Evolutionary conservation across 2,113 vertebrate species (phyloP).

Genomic region (Corythoichthys haematopterus): DNA sequence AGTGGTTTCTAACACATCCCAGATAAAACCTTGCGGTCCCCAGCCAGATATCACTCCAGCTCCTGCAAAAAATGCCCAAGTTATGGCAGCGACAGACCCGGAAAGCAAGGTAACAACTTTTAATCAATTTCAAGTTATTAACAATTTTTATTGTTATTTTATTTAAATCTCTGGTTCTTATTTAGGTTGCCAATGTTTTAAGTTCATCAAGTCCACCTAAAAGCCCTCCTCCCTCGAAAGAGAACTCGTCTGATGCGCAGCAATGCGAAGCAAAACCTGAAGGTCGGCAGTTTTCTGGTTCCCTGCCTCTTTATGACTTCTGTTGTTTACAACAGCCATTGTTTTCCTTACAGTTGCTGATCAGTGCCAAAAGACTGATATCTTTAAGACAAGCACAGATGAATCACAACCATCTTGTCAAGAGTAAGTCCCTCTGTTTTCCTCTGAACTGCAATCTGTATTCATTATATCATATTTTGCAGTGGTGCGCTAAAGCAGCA

Average conservation of each 20-base stretch:
- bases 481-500: conserved; percentile 29
- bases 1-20: conserved; percentile 1
- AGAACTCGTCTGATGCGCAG: conserved; percentile 21
- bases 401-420: conserved; percentile 22
- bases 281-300: conserved; percentile 32
- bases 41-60: conserved; percentile 6
- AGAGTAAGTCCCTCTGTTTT: conserved; percentile 38
- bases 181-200: conserved; percentile 26
- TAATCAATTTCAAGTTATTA: background rate
- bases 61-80: conserved; percentile 18
- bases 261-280: conserved; percentile 40
- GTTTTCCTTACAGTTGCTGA: conserved; percentile 23
- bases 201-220: conserved; percentile 17
- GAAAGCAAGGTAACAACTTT: conserved; percentile 53
- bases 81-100: conserved; percentile 3
- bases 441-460: background rate
- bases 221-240: conserved; percentile 15
- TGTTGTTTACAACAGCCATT: background rate
- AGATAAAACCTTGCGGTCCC: conserved; percentile 16
- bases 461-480: conserved; percentile 23
- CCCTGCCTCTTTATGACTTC: background rate
- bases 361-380: conserved; percentile 21
- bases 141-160: background rate
- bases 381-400: conserved; percentile 5
- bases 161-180: conserved; percentile 3